Evolutionary conservation across 1,140 invertebrate species (phyloP).

Genomic region (Triops longicaudatus): DNA sequence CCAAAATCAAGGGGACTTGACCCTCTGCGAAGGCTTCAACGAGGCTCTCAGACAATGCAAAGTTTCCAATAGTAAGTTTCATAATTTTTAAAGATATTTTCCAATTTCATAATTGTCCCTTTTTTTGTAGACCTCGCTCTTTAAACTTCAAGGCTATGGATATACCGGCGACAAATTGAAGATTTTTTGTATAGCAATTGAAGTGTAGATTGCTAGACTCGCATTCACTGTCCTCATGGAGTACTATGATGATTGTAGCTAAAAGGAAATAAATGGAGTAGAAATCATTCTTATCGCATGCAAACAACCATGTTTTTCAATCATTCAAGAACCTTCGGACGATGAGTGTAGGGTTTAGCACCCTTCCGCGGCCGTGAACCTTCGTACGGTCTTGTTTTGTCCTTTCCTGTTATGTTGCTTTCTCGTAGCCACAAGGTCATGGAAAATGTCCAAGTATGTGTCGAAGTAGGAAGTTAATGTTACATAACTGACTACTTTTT

Average conservation of each 20-base stretch:
- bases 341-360: too few relatives aligned
- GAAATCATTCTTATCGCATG: background rate
- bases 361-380: too few relatives aligned
- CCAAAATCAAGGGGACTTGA: constrained; percentile 69
- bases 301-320: too few relatives aligned
- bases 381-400: too few relatives aligned
- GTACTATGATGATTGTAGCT: background rate
- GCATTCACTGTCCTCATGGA: background rate
- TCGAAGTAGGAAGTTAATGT: too few relatives aligned
- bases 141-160: background rate
- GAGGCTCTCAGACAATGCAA: constrained; percentile 82
- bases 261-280: background rate
- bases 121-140: background rate
- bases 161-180: background rate
- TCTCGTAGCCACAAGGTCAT: too few relatives aligned
- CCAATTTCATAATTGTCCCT: too few relatives aligned
- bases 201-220: background rate
- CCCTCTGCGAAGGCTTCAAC: constrained; percentile 84
- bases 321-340: too few relatives aligned
- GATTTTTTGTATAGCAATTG: background rate
- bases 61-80: constrained; percentile 27
- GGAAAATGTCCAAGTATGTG: too few relatives aligned
- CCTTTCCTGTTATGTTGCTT: too few relatives aligned
- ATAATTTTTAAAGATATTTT: too few relatives aligned
- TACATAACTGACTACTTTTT: too few relatives aligned